Evolutionary conservation across 1,140 invertebrate species (phyloP).

Genomic region (Elymnias hypermnestra): DNA sequence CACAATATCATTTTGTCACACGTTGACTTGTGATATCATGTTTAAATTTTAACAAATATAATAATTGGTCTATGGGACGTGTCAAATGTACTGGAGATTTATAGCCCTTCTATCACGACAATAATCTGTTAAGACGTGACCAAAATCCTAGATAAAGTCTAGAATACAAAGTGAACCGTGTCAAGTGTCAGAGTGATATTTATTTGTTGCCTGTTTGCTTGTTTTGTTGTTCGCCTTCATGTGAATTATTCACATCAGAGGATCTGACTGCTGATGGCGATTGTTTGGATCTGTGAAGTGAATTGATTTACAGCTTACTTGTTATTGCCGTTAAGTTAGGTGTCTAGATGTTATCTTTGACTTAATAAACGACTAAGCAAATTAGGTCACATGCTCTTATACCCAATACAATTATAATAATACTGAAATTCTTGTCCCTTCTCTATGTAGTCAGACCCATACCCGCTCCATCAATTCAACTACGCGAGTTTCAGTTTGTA

Average conservation of each 20-base stretch:
- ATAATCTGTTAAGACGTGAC: conserved; percentile 27
- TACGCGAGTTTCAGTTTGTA: no score
- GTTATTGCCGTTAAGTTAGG: neutral
- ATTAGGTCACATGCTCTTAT: no score
- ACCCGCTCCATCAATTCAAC: no score
- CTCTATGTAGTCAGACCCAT: no score
- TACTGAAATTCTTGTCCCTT: no score
- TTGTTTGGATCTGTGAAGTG: neutral
- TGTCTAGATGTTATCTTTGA: neutral
- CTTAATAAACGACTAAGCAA: neutral
- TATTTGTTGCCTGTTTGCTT: conserved; percentile 6
- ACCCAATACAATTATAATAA: no score
- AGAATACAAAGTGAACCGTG: conserved; percentile 16
- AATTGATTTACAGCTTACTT: neutral
- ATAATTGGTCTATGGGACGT: conserved; percentile 28
- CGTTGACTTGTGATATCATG: no score
- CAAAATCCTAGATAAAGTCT: conserved; percentile 21
- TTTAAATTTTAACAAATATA: conserved; percentile 22
- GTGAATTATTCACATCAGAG: no score
- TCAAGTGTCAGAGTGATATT: conserved; percentile 9
- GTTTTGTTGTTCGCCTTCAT: neutral
- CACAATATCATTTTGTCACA: no score
- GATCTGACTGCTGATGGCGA: neutral
- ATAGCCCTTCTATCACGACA: conserved; percentile 22
- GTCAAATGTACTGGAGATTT: conserved; percentile 24